phyloP scores from a whole-genome alignment of 2,888 invertebrate genomes.

The Apotomis capreana region DNA sequence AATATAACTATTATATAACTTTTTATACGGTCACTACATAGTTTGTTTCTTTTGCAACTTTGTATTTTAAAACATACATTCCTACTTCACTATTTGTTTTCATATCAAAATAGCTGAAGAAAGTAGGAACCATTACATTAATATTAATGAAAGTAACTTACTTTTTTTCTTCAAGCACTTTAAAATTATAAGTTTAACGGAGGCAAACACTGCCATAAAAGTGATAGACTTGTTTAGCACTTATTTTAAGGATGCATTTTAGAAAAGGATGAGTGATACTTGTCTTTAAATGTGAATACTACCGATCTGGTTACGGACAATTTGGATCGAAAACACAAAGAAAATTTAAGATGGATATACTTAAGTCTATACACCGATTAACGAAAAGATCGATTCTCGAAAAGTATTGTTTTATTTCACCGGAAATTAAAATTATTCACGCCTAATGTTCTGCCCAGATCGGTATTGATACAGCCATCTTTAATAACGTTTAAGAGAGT shows the following conservation, averaged over 20 bases:
- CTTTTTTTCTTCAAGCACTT: too few relatives aligned
- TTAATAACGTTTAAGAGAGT: not conserved
- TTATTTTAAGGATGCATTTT: not conserved
- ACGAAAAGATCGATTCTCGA: too few relatives aligned
- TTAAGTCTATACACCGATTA: too few relatives aligned
- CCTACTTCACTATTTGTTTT: not conserved
- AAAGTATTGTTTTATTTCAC: too few relatives aligned
- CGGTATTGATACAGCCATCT: not conserved
- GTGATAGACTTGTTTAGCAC: not conserved
- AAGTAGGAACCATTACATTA: too few relatives aligned
- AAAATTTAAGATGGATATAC: too few relatives aligned
- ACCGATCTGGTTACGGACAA: not conserved
- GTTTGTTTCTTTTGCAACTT: too few relatives aligned
- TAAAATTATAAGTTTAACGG: not conserved
- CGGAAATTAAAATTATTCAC: too few relatives aligned
- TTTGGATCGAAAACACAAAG: too few relatives aligned
- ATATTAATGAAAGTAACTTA: too few relatives aligned
- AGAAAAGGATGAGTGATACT: not conserved
- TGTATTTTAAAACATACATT: not conserved
- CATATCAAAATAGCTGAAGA: too few relatives aligned
- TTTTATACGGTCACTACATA: not conserved
- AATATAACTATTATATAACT: not conserved
- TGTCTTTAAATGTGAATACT: not conserved
- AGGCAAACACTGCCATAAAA: not conserved
- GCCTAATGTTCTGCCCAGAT: not conserved